Percentiles rank a stretch among this genome's conserved stretches.
phyloP scores from a whole-genome alignment of 2,797 vertebrate species.

The Hybognathus amarus region DNA sequence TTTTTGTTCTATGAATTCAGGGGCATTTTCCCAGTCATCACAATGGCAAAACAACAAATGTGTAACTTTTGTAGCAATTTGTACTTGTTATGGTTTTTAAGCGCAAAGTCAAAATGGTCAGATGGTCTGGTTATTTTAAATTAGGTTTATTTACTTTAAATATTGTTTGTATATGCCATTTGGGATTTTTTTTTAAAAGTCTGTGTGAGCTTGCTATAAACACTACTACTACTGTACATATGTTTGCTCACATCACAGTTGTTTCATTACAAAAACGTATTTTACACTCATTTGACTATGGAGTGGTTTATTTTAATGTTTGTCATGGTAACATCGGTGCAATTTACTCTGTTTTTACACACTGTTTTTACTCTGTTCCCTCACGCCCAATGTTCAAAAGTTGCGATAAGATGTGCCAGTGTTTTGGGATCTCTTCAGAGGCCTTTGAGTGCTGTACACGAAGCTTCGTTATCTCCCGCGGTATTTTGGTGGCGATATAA shows the following conservation, averaged over 20 bases:
- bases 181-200: too few relatives aligned
- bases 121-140: too few relatives aligned
- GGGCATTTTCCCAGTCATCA: not conserved
- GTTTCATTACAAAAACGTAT: slow-evolving; percentile 26
- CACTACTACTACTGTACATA: too few relatives aligned
- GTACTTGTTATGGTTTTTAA: not conserved
- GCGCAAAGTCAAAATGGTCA: not conserved
- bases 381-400: slow-evolving; percentile 72
- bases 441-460: slow-evolving; percentile 69
- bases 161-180: too few relatives aligned
- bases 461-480: slow-evolving; percentile 74
- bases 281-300: slow-evolving; percentile 39
- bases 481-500: slow-evolving; percentile 78
- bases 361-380: slow-evolving; percentile 57
- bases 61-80: not conserved
- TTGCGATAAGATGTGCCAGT: slow-evolving; percentile 80
- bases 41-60: not conserved
- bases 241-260: not conserved
- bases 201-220: too few relatives aligned
- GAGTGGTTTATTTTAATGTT: slow-evolving; percentile 68
- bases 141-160: too few relatives aligned
- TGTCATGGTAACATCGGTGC: slow-evolving; percentile 66
- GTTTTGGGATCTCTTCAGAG: slow-evolving; percentile 75
- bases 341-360: slow-evolving; percentile 31
- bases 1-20: too few relatives aligned